A percentile compares a stretch with the other conserved stretches of the same genome.
Evolutionary conservation across 2,113 vertebrate species (phyloP).

Genomic region (Nycticorax nycticorax): DNA sequence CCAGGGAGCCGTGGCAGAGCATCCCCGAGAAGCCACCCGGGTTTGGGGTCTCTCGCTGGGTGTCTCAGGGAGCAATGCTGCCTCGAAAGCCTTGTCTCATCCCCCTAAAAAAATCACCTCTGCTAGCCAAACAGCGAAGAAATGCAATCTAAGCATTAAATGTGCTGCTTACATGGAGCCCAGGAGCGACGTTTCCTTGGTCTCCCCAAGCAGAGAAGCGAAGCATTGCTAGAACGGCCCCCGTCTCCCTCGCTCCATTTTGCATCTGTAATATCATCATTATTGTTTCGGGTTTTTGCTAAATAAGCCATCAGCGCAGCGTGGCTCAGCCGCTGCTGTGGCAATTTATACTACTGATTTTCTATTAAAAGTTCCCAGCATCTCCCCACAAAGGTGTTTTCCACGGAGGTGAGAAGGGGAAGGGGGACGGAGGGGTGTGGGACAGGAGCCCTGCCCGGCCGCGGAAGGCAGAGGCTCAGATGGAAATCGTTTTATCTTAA

Average conservation of each 20-base stretch:
- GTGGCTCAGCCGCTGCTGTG: background rate
- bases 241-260: background rate
- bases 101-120: background rate
- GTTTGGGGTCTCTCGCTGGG: background rate
- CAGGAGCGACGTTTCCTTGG: rapidly evolving
- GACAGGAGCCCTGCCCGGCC: background rate
- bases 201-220: background rate
- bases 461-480: background rate
- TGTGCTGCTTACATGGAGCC: background rate
- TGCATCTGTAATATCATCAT: background rate
- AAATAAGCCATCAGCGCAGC: background rate
- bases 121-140: background rate
- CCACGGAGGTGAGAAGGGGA: background rate
- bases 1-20: background rate
- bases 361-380: background rate
- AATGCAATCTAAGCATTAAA: background rate
- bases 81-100: background rate
- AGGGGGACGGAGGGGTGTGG: background rate
- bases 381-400: background rate
- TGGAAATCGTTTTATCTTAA: background rate
- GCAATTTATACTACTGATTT: background rate
- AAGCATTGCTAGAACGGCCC: background rate
- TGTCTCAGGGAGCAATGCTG: background rate
- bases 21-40: rapidly evolving
- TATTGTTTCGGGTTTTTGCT: background rate